Conservation (phyloP, 37 sponge, comb jelly and placozoan species). For the Petrosia ficiformis region DNA sequence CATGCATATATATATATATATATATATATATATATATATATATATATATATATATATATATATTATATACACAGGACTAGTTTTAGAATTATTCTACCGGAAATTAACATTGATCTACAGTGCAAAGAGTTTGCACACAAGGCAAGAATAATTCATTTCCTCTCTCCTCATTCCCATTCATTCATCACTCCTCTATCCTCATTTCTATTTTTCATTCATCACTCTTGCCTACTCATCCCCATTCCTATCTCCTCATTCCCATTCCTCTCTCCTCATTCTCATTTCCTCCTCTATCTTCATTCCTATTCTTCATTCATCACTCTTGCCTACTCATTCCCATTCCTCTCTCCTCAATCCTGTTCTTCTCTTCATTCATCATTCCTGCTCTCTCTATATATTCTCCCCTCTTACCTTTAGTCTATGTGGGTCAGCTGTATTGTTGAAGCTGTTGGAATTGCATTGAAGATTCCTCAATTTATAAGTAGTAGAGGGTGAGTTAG, state of each 20-base stretch:
- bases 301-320: background rate
- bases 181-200: background rate
- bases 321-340: background rate
- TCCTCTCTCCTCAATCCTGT: background rate
- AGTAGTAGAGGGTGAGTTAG: constrained; percentile 42
- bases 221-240: background rate
- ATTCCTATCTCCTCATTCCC: background rate
- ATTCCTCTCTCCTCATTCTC: background rate
- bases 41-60: too few species aligned
- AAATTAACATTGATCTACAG: constrained; percentile 34
- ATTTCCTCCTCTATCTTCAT: background rate
- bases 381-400: background rate
- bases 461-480: constrained; percentile 30
- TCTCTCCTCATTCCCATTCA: background rate
- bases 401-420: constrained; percentile 15
- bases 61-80: too few species aligned
- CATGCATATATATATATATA: too few species aligned
- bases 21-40: too few species aligned
- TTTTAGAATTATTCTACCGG: constrained; percentile 40
- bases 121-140: constrained; percentile 48
- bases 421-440: constrained; percentile 46
- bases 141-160: constrained; percentile 7
- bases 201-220: background rate
- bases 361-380: background rate
- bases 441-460: constrained; percentile 24